phyloP scores from a whole-genome alignment of 2,113 vertebrate species.

The Heliornis fulica region DNA sequence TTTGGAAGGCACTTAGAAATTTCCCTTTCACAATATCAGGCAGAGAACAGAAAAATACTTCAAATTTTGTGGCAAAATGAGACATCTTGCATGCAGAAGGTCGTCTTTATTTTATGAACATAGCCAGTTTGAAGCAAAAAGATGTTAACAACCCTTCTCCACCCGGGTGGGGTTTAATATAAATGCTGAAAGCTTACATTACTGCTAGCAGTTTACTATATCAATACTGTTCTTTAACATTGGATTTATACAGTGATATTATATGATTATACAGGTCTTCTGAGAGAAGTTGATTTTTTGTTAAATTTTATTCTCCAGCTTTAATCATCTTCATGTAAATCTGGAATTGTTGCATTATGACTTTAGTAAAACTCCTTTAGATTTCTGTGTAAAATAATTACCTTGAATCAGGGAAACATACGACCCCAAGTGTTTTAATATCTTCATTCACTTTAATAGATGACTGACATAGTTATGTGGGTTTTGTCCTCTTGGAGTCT shows the following conservation, averaged over 20 bases:
- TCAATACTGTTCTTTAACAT: neutral
- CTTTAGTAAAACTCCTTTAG: neutral
- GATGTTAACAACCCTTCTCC: neutral
- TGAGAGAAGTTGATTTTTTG: neutral
- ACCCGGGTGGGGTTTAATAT: neutral
- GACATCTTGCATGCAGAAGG: neutral
- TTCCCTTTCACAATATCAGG: neutral
- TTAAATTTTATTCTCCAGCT: neutral
- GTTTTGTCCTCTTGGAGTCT: neutral
- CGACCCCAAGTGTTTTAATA: neutral
- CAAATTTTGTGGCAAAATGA: neutral
- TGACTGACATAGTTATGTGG: neutral
- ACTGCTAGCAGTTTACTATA: neutral
- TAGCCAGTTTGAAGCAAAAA: neutral
- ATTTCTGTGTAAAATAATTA: neutral
- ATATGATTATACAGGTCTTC: neutral
- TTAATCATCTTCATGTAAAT: neutral
- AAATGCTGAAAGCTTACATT: neutral
- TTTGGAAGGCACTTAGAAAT: neutral
- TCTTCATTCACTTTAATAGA: neutral
- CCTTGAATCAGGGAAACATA: neutral
- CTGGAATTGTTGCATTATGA: neutral
- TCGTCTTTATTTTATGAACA: neutral
- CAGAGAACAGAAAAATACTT: neutral
- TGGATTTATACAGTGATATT: neutral